Base-by-base conservation (phyloP, 2,113 vertebrate genomes). In the Melanerpes aurifrons region DNA sequence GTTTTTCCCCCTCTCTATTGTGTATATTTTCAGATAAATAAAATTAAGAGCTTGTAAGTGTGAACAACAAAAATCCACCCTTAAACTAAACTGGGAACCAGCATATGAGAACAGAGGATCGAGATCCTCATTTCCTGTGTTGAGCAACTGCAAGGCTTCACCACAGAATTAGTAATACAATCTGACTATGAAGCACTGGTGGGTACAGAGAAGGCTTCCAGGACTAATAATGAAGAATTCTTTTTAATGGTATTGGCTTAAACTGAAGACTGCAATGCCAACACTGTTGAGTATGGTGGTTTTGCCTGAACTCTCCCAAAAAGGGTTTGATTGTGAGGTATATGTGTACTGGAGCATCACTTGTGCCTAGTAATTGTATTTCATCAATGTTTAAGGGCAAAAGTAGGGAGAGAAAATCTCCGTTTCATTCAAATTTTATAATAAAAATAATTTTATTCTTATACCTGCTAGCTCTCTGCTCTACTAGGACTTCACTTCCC, bases 361-460 rank as follows among this genome's bases (percentile, higher is more conserved):
- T 87, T 84, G 66, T 93, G 83, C 21, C 88, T 96, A 91, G 97
- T 94, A 67, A 70, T 82, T 94, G 57, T 50, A 69, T 88, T 96
- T 96, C 81, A 61, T 81, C 69, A 77, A 64, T 45, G 15, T 91
- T 94, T 40, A 40, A 40, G 37, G 37, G 37, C 37, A 40, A 40
- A 40, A 40, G 37, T 40, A 40, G 37, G 9, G 37, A 40, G 37
- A 40, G 37, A 40, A 40, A 40, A 40, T 40, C 37, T 40, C 37
- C 9, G 37, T 40, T 40, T 40, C 9, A 40, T 40, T 40, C 37
- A 40, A 40, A 40, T 40, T 40, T 40, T 40, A 40, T 40, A 40
- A 40, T 40, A 93, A 96, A 96, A 96, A 85, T 95, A 89, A 96
- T 93, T 95, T 96, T 94, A 86, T 95, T 95, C 83, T 76, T 94